Percentiles rank a stretch among this genome's conserved stretches.
Conservation (phyloP, 2,888 invertebrate species). For the Brenthis hecate region DNA sequence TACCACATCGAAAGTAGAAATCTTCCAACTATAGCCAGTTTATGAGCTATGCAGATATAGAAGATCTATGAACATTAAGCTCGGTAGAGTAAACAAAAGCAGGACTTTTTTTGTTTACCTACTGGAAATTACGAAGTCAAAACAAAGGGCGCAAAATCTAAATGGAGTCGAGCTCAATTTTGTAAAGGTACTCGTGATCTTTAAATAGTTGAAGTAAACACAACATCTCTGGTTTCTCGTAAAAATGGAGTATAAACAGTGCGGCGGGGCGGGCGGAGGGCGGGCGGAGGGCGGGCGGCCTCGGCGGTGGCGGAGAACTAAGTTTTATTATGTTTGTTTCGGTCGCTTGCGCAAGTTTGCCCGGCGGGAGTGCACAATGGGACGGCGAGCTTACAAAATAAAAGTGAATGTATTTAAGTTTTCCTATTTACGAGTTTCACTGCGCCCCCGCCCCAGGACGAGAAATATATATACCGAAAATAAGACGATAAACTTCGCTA, state of each 20-base stretch:
- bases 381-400: conserved; percentile 20
- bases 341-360: conserved; percentile 32
- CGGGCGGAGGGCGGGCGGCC: not conserved
- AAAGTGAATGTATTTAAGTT: conserved; percentile 8
- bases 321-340: conserved; percentile 37
- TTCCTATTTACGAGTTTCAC: conserved; percentile 1
- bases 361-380: conserved; percentile 32
- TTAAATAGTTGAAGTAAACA: conserved; percentile 37
- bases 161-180: conserved; percentile 20
- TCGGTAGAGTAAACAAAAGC: not conserved
- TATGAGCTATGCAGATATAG: too few relatives aligned
- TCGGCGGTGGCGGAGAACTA: conserved; percentile 25
- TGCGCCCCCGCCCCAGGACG: not conserved
- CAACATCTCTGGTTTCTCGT: conserved; percentile 25
- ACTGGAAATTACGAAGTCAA: conserved; percentile 6
- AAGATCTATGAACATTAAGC: not conserved
- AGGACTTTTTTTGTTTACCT: conserved; percentile 1
- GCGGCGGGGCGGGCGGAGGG: conserved; percentile 5
- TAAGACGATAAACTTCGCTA: conserved; percentile 3
- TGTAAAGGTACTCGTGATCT: conserved; percentile 22
- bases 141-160: conserved; percentile 30
- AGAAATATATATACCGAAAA: conserved; percentile 11
- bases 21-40: not conserved
- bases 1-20: not conserved
- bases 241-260: conserved; percentile 35